phyloP scores from a whole-genome alignment of 2,113 vertebrate species.

The Atlantisia rogersi region DNA sequence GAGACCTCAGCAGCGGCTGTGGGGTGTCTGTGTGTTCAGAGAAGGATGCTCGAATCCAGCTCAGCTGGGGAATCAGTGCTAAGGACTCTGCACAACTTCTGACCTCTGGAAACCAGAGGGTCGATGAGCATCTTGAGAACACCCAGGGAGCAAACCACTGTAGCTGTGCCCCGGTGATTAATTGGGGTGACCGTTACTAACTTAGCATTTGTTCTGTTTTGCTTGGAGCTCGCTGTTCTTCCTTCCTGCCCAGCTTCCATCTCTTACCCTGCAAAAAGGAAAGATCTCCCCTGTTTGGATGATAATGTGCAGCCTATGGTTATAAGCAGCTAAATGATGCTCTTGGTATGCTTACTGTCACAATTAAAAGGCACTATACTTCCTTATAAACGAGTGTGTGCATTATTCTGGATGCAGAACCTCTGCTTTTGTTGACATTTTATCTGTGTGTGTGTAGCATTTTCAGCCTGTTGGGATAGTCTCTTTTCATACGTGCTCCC shows the following conservation, averaged over 20 bases:
- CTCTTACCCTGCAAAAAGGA: background rate
- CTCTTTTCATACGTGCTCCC: fast-evolving
- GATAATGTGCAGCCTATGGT: background rate
- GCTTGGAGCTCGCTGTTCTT: background rate
- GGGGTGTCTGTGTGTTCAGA: background rate
- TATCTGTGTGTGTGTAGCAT: background rate
- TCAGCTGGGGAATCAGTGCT: background rate
- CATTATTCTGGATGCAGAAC: background rate
- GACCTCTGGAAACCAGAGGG: background rate
- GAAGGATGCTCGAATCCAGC: background rate
- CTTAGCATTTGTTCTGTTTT: background rate
- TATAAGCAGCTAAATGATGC: background rate
- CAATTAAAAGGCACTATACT: background rate
- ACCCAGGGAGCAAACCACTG: background rate
- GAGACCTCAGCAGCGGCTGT: background rate
- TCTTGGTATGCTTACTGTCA: background rate
- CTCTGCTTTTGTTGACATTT: background rate
- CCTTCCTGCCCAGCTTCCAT: background rate
- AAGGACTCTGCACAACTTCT: background rate
- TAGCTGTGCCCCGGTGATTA: background rate
- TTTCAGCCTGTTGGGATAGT: background rate
- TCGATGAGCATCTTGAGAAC: background rate
- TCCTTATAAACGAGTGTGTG: background rate
- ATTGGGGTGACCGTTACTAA: background rate
- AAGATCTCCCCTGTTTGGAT: background rate